Conservation (phyloP, 2,888 invertebrate species). For the Clanis bilineata region DNA sequence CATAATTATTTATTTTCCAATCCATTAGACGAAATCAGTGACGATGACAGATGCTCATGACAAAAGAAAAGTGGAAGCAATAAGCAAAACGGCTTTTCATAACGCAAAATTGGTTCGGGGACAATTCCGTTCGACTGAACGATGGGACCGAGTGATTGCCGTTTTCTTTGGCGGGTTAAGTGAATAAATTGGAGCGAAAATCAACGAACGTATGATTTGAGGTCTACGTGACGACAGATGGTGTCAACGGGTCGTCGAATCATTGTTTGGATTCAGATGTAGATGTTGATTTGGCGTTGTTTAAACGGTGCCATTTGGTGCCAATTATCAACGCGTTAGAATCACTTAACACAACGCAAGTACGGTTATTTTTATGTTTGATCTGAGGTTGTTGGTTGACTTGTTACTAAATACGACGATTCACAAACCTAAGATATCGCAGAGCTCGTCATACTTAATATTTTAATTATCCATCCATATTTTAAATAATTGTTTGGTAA, state of each 20-base stretch:
- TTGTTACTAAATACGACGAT: not conserved
- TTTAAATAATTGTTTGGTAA: no score
- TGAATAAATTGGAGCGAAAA: conserved; percentile 21
- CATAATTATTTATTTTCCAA: conserved; percentile 44
- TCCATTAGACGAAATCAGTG: conserved; percentile 52
- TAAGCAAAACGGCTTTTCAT: conserved; percentile 77
- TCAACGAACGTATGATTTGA: not conserved
- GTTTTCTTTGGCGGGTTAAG: conserved; percentile 18
- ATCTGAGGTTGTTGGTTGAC: not conserved
- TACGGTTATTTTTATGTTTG: not conserved
- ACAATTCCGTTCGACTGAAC: conserved; percentile 61
- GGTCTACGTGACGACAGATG: not conserved
- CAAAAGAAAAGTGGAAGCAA: conserved; percentile 70
- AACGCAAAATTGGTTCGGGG: conserved; percentile 71
- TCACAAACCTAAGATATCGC: not conserved
- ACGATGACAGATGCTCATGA: conserved; percentile 61
- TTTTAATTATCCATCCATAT: no score
- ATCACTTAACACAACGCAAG: not conserved
- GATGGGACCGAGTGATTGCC: conserved; percentile 42
- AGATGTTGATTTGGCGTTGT: not conserved
- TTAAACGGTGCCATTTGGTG: not conserved
- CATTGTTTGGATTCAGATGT: conserved; percentile 7
- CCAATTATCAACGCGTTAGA: not conserved
- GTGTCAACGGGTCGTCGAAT: not conserved
- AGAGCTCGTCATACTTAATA: no score